These are phyloP conservation scores for Dasyprocta punctata DNA, from an alignment of 2,113 vertebrate genomes.

Conservation along the genomic window DNA sequence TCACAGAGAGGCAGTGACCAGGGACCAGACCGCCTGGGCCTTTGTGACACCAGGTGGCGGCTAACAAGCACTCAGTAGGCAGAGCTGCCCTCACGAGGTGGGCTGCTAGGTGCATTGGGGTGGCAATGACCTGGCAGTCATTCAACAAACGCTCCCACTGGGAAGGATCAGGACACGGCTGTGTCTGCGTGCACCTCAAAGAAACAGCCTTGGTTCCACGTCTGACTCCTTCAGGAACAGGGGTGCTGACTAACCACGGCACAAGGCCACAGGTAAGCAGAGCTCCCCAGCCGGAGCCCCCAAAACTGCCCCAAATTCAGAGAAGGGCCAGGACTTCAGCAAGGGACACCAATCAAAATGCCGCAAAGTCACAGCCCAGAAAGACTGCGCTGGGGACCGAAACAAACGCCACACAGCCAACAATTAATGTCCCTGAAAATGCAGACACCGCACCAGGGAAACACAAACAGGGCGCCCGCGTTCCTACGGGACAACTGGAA, in stretches of 20 bases:
- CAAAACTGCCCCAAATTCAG: background rate
- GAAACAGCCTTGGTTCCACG: background rate
- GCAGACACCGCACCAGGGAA: background rate
- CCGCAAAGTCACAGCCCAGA: background rate
- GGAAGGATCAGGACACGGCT: background rate
- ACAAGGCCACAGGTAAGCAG: background rate
- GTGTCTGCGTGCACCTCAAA: no score
- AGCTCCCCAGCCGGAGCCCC: background rate
- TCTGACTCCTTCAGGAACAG: no score
- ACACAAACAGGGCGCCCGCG: background rate
- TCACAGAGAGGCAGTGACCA: background rate
- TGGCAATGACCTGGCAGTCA: background rate
- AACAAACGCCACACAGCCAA: background rate
- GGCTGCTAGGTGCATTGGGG: no score
- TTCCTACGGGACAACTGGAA: background rate
- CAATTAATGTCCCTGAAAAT: background rate
- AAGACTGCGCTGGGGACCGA: no score
- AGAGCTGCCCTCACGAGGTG: no score
- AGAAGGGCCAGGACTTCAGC: background rate
- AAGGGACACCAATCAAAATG: background rate
- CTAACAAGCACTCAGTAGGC: background rate
- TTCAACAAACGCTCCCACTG: background rate
- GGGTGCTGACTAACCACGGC: background rate
- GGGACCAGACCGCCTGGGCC: background rate
- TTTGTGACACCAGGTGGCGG: no score